Evolutionary conservation across 1,140 invertebrate genomes (phyloP), one percentile per base, ranked within the genome.

Genomic region (Solenopsis invicta): DNA sequence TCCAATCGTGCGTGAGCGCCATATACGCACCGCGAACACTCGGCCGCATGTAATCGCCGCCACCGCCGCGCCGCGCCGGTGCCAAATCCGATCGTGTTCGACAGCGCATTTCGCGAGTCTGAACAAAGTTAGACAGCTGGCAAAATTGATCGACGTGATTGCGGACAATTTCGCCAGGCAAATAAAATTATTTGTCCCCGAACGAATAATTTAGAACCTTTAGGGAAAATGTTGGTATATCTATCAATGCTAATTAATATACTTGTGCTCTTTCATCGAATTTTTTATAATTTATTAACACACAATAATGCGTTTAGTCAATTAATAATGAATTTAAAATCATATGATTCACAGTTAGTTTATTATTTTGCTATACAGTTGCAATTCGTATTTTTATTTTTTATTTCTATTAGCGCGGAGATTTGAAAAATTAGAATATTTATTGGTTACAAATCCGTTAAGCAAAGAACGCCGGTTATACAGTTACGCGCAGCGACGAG

Each of bases 1-100:
- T 93, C 93, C 93, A 80, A 94, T 93, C 93, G 89, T 90, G 86
- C 80, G 90, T 92, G 89, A 88, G 67, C 81, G 87, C 92, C 92
- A 91, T 94, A 93, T 93, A 92, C 88, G 92, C 87, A 62, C 50
- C 50, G 87, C 62, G 66, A 69, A 67, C 86, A 54, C 69, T 13
- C 21, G 62, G 50, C 16, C 37, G 62, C 71, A 5, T 52, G 29
- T 69, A 59, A 59, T 9, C 50, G 21, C 21, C 29, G 29, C 29
- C 29, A 29, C 29, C 29, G 29, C 29, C 29, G 29, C 2, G 29
- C 29, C 24, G 71, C 71, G 71, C 71, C 52, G 72, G 34, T 52
- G 74, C 45, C 59, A n/a, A 61, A 56, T 48, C 52, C 74, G 74
- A 77, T 78, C 59, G 59, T 59, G 74, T 85, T 45, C 59, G 74